Base-by-base conservation (phyloP, 2,113 vertebrate species). In the Pelodiscus sinensis region DNA sequence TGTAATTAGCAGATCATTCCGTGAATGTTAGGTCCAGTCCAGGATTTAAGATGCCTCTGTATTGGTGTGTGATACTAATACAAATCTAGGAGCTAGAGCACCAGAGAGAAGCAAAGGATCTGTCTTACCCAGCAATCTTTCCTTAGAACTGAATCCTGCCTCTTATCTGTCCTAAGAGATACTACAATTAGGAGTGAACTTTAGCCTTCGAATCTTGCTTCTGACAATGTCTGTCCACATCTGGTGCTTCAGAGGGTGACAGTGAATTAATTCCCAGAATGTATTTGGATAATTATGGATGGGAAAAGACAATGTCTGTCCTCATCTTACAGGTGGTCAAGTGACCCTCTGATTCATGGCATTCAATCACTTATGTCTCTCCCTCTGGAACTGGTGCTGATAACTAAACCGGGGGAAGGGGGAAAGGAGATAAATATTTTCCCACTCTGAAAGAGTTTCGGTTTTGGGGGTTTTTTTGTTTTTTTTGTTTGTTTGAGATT, bases 1-100 rank as follows among this genome's bases (percentile, higher is more conserved):
- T 90, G 92, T 93, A 95, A 95, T 97, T 96, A 97, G 96, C 93
- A 96, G 94, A 57, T 90, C 93, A 88, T 91, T 54, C 90, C 93
- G 75, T 94, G 94, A 84, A 89, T 91, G 82, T 60, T 90, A 92
- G 93, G n/a, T 95, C 88, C 82, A 94, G 88, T 85, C 75, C 87
- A 95, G 35, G 71, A 93, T 31, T 77, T 52, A 92, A 94, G 94
- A 83, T 0, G 22, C 85, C 91, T 16, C 4, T 60, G 1, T 93
- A 91, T 96, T 94, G 35, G 86, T 81, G 54, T 56, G 84, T 88
- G 92, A 84, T 89, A 86, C 88, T 96, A 93, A 96, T 96, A 95
- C 8, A 50, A 91, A 96, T 95, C 95, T 93, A 75, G 91, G 90
- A 95, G 82, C 94, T 78, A 84, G 73, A 0, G 0, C 85, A 94